Evolutionary conservation across 1,140 invertebrate species (phyloP).

Genomic region (Neocloeon triangulifer): DNA sequence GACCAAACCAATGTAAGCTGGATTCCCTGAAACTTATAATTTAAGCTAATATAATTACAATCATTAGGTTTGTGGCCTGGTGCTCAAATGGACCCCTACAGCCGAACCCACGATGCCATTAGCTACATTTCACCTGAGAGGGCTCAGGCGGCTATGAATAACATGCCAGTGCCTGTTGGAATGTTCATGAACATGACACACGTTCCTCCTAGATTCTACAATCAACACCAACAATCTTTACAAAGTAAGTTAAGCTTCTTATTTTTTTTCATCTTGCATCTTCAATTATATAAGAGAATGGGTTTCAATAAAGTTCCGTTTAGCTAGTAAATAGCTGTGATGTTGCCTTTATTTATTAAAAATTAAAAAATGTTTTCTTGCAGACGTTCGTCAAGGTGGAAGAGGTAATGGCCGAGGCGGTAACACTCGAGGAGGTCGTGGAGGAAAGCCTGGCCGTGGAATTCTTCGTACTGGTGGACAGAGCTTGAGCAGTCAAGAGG

Average conservation of each 20-base stretch:
- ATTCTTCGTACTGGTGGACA: conserved; percentile 12
- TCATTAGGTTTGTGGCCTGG: too few relatives aligned
- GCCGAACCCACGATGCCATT: conserved; percentile 66
- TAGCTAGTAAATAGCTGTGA: too few relatives aligned
- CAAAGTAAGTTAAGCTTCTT: conserved; percentile 11
- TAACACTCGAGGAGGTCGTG: conserved; percentile 13
- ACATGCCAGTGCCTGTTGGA: conserved; percentile 73
- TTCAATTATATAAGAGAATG: too few relatives aligned
- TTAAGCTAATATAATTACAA: too few relatives aligned
- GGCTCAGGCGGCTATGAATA: conserved; percentile 49
- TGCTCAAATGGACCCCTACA: conserved; percentile 30
- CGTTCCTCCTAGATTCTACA: conserved; percentile 66
- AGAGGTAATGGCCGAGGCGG: too few relatives aligned
- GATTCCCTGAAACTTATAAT: too few relatives aligned
- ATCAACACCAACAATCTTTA: conserved; percentile 52
- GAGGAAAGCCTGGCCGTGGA: conserved; percentile 19
- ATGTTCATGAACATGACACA: conserved; percentile 89
- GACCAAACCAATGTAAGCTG: conserved; percentile 12
- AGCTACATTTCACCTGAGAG: conserved; percentile 78
- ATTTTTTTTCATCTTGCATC: too few relatives aligned
- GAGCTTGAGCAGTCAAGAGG: conserved; percentile 20
- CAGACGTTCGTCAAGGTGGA: too few relatives aligned
- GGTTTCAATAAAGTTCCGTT: too few relatives aligned
- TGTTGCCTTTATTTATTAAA: too few relatives aligned
- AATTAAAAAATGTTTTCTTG: too few relatives aligned